These are phyloP conservation scores for Holotrichia oblita DNA, from an alignment of 1,140 invertebrate genomes.

Conservation along the genomic window DNA sequence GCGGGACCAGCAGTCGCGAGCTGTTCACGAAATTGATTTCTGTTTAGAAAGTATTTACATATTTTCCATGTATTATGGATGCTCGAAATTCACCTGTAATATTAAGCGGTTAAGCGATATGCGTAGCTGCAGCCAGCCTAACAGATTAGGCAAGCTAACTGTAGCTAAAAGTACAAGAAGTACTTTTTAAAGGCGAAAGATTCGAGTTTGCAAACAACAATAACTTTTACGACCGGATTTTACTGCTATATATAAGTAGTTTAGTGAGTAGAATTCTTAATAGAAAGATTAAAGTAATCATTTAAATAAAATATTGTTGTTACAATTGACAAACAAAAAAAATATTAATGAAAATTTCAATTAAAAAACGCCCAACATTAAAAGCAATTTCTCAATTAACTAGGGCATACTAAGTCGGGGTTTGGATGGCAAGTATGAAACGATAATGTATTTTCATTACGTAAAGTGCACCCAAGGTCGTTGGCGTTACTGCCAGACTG, in stretches of 20 bases:
- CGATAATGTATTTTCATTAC: conserved; percentile 13
- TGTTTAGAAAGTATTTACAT: conserved; percentile 39
- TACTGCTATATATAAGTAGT: neutral
- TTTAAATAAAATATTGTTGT: too few species aligned
- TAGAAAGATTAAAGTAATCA: too few species aligned
- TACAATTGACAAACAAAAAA: too few species aligned
- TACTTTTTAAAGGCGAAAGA: neutral
- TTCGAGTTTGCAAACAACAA: neutral
- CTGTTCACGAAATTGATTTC: conserved; percentile 32
- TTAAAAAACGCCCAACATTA: too few species aligned
- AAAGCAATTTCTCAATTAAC: too few species aligned
- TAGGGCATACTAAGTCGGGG: neutral
- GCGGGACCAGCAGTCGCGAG: neutral
- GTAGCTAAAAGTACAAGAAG: neutral
- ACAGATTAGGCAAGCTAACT: neutral
- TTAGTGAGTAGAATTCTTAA: neutral
- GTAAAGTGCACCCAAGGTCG: conserved; percentile 7
- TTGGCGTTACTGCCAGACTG: neutral
- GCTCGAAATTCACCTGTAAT: conserved; percentile 35
- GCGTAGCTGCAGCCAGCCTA: neutral
- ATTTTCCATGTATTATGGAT: conserved; percentile 27
- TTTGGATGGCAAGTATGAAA: neutral
- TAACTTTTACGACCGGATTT: neutral
- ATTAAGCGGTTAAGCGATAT: neutral
- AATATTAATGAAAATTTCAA: too few species aligned